Conservation (phyloP, 1,140 invertebrate genomes). For the Tigriopus japonicus region DNA sequence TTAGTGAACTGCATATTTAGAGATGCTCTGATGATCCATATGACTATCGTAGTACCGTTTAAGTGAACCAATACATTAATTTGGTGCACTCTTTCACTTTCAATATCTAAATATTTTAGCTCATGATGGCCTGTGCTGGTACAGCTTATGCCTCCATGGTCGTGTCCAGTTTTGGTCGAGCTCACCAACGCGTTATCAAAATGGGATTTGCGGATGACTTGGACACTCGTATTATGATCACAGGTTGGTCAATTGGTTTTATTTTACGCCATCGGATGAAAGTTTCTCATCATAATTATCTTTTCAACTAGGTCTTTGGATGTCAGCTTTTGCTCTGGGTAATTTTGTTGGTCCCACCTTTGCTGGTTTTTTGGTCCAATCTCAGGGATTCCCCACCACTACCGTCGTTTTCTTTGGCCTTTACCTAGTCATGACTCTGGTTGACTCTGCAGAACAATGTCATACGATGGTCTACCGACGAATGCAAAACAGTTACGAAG, state of each 20-base stretch:
- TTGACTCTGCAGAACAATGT: not conserved
- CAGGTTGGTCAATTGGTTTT: constrained; percentile 21
- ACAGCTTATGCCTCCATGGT: not conserved
- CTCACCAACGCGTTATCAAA: not conserved
- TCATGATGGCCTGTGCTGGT: not conserved
- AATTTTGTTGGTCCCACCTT: constrained; percentile 60
- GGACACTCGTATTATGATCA: constrained; percentile 60
- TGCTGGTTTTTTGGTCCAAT: constrained; percentile 39
- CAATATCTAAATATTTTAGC: too few species aligned
- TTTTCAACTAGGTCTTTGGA: constrained; percentile 42
- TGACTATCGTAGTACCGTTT: too few species aligned
- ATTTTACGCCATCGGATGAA: too few species aligned
- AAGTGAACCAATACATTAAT: too few species aligned
- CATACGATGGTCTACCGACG: too few species aligned
- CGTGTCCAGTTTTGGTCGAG: not conserved
- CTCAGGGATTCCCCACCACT: not conserved
- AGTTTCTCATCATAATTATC: not conserved
- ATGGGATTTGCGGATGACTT: constrained; percentile 51
- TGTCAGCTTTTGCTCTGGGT: constrained; percentile 59
- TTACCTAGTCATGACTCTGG: not conserved
- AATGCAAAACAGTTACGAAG: too few species aligned
- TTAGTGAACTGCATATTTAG: too few species aligned
- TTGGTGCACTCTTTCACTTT: too few species aligned
- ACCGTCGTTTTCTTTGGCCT: not conserved
- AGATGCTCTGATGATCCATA: too few species aligned